phyloP scores from a whole-genome alignment of 1,140 invertebrate genomes.

The Euglossa dilemma region DNA sequence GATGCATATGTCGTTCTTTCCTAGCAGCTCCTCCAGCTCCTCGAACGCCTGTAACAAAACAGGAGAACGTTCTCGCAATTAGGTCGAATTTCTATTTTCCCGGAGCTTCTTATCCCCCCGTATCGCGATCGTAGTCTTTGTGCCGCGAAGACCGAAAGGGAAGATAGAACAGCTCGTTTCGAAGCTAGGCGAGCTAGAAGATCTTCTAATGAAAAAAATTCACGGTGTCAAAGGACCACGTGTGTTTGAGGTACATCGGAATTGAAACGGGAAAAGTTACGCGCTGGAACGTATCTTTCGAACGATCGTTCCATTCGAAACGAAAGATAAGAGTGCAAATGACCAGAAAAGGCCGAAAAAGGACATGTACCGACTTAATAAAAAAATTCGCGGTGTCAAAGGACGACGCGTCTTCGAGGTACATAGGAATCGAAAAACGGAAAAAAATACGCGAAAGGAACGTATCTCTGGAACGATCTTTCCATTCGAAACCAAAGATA shows the following conservation, averaged over 20 bases:
- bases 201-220: constrained; percentile 43
- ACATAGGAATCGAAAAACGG: neutral
- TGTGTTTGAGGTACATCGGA: neutral
- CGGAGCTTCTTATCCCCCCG: neutral
- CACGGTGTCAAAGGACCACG: neutral
- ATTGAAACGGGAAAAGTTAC: neutral
- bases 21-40: constrained; percentile 93
- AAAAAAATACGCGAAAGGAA: neutral
- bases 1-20: constrained; percentile 93
- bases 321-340: too few species aligned
- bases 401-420: neutral
- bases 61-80: constrained; percentile 6
- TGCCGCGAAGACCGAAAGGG: neutral
- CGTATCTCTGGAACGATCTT: neutral
- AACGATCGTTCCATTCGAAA: neutral
- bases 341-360: neutral
- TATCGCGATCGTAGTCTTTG: neutral
- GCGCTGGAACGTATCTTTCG: too few species aligned
- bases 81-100: constrained; percentile 9
- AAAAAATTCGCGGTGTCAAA: constrained; percentile 25
- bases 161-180: neutral
- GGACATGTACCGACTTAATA: neutral
- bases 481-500: neutral
- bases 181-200: neutral
- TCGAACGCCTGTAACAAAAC: constrained; percentile 92